Conservation (phyloP, 2,113 vertebrate genomes). For the Sorex fumeus region DNA sequence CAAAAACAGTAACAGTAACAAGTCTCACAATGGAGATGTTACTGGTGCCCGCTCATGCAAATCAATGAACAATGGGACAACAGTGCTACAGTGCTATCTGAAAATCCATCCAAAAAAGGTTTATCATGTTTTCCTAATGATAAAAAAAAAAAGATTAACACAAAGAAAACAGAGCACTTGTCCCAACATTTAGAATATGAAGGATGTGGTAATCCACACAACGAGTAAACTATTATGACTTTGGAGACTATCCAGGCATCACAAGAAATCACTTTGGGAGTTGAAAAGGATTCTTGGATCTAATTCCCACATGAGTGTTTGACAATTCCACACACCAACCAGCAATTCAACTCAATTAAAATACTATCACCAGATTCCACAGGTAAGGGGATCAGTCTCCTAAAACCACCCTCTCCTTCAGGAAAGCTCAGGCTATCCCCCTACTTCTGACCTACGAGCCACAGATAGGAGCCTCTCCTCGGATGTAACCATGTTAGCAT, state of each 20-base stretch:
- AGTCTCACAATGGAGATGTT: too few species aligned
- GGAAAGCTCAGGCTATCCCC: neutral
- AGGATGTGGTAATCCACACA: neutral
- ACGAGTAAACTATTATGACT: neutral
- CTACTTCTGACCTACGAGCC: neutral
- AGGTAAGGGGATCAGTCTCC: neutral
- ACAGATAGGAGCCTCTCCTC: neutral
- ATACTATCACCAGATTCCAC: neutral
- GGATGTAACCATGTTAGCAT: neutral
- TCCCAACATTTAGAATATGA: neutral
- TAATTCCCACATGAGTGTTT: neutral
- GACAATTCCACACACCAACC: neutral
- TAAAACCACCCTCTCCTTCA: neutral
- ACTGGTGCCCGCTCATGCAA: too few species aligned
- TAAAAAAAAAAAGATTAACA: neutral
- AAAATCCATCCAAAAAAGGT: neutral
- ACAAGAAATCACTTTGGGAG: neutral
- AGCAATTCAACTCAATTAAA: neutral
- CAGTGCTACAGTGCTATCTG: too few species aligned
- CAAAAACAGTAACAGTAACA: too few species aligned
- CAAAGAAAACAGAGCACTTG: neutral
- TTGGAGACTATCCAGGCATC: neutral
- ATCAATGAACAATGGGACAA: too few species aligned
- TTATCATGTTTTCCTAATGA: neutral
- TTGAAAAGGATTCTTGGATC: neutral